Percentiles rank a stretch among this genome's conserved stretches.
phyloP scores from a whole-genome alignment of 2,113 vertebrate species.

The Muntiacus muntjak region DNA sequence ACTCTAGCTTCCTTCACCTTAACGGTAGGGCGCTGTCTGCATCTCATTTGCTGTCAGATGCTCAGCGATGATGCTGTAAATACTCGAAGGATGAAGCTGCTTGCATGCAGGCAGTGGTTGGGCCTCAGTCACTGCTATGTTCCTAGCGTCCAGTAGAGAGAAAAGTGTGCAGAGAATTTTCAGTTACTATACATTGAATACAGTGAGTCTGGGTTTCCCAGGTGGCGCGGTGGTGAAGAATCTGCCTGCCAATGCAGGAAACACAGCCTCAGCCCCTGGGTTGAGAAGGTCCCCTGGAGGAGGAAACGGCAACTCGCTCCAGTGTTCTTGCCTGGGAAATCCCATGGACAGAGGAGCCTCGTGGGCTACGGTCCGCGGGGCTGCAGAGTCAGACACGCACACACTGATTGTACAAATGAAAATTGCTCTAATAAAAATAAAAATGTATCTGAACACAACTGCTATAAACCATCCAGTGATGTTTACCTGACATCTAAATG shows the following conservation, averaged over 20 bases:
- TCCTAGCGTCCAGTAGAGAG: background rate
- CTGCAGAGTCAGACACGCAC: background rate
- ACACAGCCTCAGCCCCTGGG: background rate
- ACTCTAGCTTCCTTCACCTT: background rate
- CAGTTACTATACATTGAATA: background rate
- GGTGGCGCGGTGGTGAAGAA: background rate
- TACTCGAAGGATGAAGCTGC: background rate
- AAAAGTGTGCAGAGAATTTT: background rate
- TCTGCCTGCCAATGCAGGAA: background rate
- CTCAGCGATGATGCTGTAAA: rapidly evolving
- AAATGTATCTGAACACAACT: background rate
- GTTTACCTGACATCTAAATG: background rate
- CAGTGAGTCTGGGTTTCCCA: rapidly evolving
- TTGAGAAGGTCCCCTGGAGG: background rate
- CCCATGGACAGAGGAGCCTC: background rate
- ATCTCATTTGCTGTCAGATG: background rate
- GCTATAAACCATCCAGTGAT: background rate
- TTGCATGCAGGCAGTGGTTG: background rate
- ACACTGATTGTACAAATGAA: background rate
- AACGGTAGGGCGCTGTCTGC: rapidly evolving
- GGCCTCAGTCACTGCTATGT: background rate
- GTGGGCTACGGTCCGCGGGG: background rate
- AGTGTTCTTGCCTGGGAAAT: background rate
- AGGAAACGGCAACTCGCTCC: background rate
- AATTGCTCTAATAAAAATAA: background rate